Percentiles rank a stretch among this genome's conserved stretches.
These are phyloP conservation scores for Botia almorhae DNA, from an alignment of 2,797 vertebrate species.

Conservation along the genomic window DNA sequence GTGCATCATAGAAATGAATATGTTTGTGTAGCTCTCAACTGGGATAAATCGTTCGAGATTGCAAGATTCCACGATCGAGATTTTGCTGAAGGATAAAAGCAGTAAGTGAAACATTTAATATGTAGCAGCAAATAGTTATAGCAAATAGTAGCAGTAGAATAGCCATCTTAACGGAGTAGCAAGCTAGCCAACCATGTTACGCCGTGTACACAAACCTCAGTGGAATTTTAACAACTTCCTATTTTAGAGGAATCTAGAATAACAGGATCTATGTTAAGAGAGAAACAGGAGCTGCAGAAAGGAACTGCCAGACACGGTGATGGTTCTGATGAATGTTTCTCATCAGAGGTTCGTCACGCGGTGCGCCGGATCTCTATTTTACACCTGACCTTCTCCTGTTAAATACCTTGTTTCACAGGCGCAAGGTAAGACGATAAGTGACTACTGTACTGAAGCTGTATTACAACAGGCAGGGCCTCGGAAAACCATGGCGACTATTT, in stretches of 20 bases:
- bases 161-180: conserved; percentile 66
- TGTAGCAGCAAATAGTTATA: conserved; percentile 64
- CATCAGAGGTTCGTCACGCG: conserved; percentile 71
- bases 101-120: conserved; percentile 56
- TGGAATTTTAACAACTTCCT: conserved; percentile 68
- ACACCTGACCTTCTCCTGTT: conserved; percentile 77
- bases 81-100: not conserved
- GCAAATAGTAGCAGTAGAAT: no score
- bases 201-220: conserved; percentile 62
- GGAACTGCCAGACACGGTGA: conserved; percentile 62
- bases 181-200: conserved; percentile 65
- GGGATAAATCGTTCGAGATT: conserved; percentile 13
- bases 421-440: conserved; percentile 68
- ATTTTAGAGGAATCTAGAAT: conserved; percentile 62
- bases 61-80: conserved; percentile 1
- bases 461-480: conserved; percentile 52
- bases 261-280: conserved; percentile 56
- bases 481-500: conserved; percentile 29
- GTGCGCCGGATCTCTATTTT: conserved; percentile 72
- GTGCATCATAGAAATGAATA: conserved; percentile 30
- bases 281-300: conserved; percentile 3
- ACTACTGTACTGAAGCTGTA: conserved; percentile 46
- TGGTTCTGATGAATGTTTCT: conserved; percentile 77
- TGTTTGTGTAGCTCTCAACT: conserved; percentile 18
- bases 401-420: conserved; percentile 74